Evolutionary conservation across 1,140 invertebrate species (phyloP).

Genomic region (Dreissena rostriformis): DNA sequence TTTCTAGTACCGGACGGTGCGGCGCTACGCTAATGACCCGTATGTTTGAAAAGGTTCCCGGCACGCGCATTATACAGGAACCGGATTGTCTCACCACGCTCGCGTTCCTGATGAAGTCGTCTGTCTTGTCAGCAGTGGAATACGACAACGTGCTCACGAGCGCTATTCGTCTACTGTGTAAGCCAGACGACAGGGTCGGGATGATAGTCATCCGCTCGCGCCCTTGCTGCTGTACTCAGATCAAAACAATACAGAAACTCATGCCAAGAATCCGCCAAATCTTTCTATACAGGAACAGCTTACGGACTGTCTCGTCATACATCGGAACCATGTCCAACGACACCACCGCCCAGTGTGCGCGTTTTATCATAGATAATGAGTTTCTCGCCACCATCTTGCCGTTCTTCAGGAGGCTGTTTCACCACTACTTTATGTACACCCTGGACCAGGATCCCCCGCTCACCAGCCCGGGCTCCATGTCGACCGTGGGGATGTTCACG

Average conservation of each 20-base stretch:
- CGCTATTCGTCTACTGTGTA: slow-evolving; percentile 74
- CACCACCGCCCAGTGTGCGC: slow-evolving; percentile 63
- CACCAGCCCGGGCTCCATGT: slow-evolving; percentile 55
- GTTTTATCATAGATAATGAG: slow-evolving; percentile 72
- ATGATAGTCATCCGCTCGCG: slow-evolving; percentile 73
- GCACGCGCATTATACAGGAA: slow-evolving; percentile 70
- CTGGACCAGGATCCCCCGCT: slow-evolving; percentile 65
- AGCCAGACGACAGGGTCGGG: slow-evolving; percentile 73
- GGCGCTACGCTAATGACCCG: slow-evolving; percentile 73
- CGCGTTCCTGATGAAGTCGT: slow-evolving; percentile 66
- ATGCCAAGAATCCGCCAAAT: slow-evolving; percentile 73
- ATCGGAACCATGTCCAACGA: slow-evolving; percentile 66
- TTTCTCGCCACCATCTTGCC: slow-evolving; percentile 71
- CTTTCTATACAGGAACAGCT: slow-evolving; percentile 76
- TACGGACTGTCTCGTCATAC: slow-evolving; percentile 72
- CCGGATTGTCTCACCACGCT: slow-evolving; percentile 74
- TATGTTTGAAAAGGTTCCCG: slow-evolving; percentile 74
- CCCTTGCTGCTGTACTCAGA: slow-evolving; percentile 68
- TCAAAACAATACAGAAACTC: slow-evolving; percentile 67
- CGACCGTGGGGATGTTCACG: slow-evolving; percentile 69
- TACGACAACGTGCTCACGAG: slow-evolving; percentile 74
- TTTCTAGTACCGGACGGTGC: slow-evolving; percentile 73
- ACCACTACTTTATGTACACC: slow-evolving; percentile 66
- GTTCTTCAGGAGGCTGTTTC: slow-evolving; percentile 67
- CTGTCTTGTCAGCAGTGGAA: slow-evolving; percentile 65